Conservation (phyloP, 64 coral and sea anemone genomes). For the Hydrozoanthus tunicans region DNA sequence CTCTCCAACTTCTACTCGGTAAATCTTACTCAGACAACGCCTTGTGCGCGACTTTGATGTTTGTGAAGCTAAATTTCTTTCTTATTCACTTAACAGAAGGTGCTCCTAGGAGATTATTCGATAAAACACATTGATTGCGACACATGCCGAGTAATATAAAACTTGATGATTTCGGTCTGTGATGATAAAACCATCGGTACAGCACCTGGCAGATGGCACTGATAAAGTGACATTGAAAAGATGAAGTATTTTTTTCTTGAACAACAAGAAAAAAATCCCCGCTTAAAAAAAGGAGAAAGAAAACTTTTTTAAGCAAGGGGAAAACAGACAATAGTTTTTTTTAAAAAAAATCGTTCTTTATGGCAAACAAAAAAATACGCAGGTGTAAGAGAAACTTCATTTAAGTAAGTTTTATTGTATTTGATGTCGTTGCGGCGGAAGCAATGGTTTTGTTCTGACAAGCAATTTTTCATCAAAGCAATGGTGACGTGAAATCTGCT, state of each 20-base stretch:
- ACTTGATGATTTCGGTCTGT: not conserved
- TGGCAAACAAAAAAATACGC: not conserved
- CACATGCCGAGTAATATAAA: constrained; percentile 14
- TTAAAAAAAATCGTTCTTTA: not conserved
- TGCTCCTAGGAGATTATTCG: not conserved
- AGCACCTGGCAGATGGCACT: not conserved
- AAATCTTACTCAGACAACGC: not conserved
- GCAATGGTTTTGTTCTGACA: not conserved
- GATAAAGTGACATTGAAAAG: not conserved
- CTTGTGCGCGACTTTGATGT: not conserved
- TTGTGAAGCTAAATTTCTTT: too few relatives aligned
- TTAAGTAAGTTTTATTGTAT: constrained; percentile 9
- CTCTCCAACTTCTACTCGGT: not conserved
- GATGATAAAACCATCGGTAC: not conserved
- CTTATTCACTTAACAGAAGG: not conserved
- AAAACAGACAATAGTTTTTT: not conserved
- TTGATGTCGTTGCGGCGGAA: not conserved
- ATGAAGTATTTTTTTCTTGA: not conserved
- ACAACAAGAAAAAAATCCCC: not conserved
- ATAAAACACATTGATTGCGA: not conserved
- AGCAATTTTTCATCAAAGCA: not conserved
- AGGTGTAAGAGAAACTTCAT: not conserved
- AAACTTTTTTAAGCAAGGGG: too few relatives aligned
- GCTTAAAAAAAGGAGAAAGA: not conserved
- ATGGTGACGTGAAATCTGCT: not conserved